phyloP scores from a whole-genome alignment of 2,797 vertebrate species.

The Argyrosomus regius region DNA sequence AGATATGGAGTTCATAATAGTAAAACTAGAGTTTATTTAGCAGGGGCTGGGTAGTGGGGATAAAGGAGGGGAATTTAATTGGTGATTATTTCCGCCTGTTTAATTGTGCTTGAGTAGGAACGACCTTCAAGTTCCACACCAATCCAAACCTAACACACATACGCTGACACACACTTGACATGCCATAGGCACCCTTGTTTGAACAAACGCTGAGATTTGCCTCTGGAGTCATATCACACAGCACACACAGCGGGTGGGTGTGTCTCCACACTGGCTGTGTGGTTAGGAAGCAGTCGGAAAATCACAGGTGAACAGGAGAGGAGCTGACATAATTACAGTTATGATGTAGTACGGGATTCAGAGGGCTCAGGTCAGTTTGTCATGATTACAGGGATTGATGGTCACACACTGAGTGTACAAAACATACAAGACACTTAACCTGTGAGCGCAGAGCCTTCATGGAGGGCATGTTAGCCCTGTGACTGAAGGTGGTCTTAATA shows the following conservation, averaged over 20 bases:
- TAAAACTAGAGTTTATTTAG: constrained; percentile 11
- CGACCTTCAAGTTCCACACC: background rate
- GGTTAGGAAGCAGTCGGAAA: constrained; percentile 29
- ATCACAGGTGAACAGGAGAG: constrained; percentile 34
- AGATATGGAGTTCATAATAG: constrained; percentile 15
- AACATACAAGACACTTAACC: background rate
- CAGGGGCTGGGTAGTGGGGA: background rate
- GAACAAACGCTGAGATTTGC: constrained; percentile 59
- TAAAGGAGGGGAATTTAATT: constrained; percentile 7
- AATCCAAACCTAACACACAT: constrained; percentile 1
- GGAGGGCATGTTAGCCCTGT: background rate
- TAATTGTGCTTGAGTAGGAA: background rate
- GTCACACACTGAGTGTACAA: background rate
- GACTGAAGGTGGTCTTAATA: background rate
- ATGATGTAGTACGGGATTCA: background rate
- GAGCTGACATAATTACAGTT: constrained; percentile 31
- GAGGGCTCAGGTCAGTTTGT: constrained; percentile 29
- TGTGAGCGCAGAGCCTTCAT: background rate
- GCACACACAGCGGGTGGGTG: constrained; percentile 22
- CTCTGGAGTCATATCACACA: constrained; percentile 38
- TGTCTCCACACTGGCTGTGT: background rate
- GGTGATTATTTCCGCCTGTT: constrained; percentile 6
- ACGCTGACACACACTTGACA: background rate
- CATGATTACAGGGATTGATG: constrained; percentile 24
- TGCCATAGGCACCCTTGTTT: background rate